Evolutionary conservation across 2,888 invertebrate genomes (phyloP).

Genomic region (Trachelus iudaicus): DNA sequence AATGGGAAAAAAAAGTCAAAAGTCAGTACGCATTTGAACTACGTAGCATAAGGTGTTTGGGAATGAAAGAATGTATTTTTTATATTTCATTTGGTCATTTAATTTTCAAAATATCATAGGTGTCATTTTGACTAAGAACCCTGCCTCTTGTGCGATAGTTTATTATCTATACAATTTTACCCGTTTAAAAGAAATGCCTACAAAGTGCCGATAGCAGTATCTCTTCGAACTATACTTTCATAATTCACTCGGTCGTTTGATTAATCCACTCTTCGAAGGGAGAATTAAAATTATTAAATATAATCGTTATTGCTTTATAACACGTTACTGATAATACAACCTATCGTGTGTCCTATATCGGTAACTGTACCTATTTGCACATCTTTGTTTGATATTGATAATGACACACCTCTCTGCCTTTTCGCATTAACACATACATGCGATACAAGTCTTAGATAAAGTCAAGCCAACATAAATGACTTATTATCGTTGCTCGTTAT

Average conservation of each 20-base stretch:
- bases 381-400: slow-evolving; percentile 9
- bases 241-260: not conserved
- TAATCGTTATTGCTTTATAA: not conserved
- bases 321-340: not conserved
- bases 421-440: not conserved
- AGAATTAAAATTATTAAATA: not conserved
- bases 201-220: not conserved
- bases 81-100: not conserved
- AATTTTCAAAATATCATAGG: too few species aligned
- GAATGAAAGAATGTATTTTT: not conserved
- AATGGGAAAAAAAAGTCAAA: not conserved
- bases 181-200: not conserved
- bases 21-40: not conserved
- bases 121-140: not conserved
- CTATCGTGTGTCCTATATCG: not conserved
- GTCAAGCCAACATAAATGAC: slow-evolving; percentile 27
- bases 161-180: not conserved
- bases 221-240: not conserved
- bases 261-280: not conserved
- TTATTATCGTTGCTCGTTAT: slow-evolving; percentile 31
- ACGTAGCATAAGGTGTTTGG: not conserved
- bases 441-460: slow-evolving; percentile 19
- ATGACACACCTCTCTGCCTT: slow-evolving; percentile 28
- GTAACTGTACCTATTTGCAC: not conserved
- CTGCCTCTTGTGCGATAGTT: not conserved